phyloP scores from a whole-genome alignment of 2,797 vertebrate species.

The Sebastes iracundus region DNA sequence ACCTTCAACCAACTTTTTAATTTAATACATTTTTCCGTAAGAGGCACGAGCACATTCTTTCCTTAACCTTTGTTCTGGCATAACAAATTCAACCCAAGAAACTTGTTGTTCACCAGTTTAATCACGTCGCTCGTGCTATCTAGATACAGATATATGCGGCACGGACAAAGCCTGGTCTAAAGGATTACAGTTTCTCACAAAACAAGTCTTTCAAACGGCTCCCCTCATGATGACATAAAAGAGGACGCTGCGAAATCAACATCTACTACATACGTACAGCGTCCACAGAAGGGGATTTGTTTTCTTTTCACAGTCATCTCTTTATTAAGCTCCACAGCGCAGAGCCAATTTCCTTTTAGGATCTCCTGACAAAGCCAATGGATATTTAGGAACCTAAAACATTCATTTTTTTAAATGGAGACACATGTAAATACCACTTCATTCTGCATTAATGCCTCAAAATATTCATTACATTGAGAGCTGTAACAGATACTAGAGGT shows the following conservation, averaged over 20 bases:
- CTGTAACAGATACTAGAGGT: constrained; percentile 22
- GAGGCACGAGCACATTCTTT: neutral
- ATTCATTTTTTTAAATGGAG: constrained; percentile 47
- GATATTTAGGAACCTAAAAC: constrained; percentile 65
- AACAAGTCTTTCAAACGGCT: constrained; percentile 24
- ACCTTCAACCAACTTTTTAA: neutral
- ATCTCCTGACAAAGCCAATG: constrained; percentile 58
- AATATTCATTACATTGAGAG: constrained; percentile 55
- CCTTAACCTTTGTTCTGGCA: neutral
- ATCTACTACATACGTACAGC: constrained; percentile 21
- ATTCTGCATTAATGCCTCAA: constrained; percentile 53
- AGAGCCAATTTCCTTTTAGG: constrained; percentile 59
- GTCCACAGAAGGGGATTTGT: constrained; percentile 56
- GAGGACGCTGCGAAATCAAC: constrained; percentile 54
- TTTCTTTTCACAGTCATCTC: constrained; percentile 54
- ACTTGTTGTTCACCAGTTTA: neutral
- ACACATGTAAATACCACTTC: constrained; percentile 51
- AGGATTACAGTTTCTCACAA: constrained; percentile 48
- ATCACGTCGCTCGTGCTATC: neutral
- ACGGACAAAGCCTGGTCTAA: neutral
- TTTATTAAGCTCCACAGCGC: constrained; percentile 41
- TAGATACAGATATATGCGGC: neutral
- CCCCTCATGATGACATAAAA: constrained; percentile 44
- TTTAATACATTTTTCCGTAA: neutral
- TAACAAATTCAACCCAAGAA: neutral